Evolutionary conservation across 2,888 invertebrate genomes (phyloP), one percentile per base, ranked within the genome.

Genomic region (Leucozona laternaria): DNA sequence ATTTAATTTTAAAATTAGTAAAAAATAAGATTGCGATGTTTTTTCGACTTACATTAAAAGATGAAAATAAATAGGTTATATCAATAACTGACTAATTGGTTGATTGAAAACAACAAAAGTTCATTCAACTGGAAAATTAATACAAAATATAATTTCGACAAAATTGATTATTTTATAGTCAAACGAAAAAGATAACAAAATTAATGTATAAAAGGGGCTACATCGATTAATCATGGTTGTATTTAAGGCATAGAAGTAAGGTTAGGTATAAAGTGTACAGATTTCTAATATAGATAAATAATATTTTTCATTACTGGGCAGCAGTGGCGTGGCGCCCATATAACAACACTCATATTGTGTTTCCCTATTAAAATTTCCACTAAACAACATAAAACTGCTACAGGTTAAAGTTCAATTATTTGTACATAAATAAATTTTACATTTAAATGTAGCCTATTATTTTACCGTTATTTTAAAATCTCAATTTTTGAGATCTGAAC

Each of bases 131-230:
- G 10, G 8, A n/a, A 22, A 25, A 0, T n/a, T 4, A 7, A 15
- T 7, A 15, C 8, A 53, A 28, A 7, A 53, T n/a, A 13, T 22
- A 28, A 53, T 64, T 6, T 45, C 4, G 31, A 28, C 11, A 17
- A 64, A 64, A 64, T 45, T 64, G 43, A 64, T 64, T 31, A 64
- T 45, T 45, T 45, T 64, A 20, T 13, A 28, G 28, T 45, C 64
- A 45, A 45, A 17, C 17, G 17, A n/a, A 13, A 28, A 31, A 28
- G 64, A 64, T 45, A 64, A 28, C 1, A 17, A 22, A n/a, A n/a
- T n/a, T n/a, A n/a, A n/a, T n/a, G n/a, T 7, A 15, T 17, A 4
- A 22, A 64, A 11, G n/a, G 25, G 28, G n/a, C 25, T n/a, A 64
- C 25, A 64, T 45, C 17, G 2, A 64, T 64, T 64, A 64, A 45